A percentile compares a stretch with the other conserved stretches of the same genome.
These are phyloP conservation scores for Coranthus polyacanthus DNA, from an alignment of 2,797 vertebrate species.

Conservation along the genomic window DNA sequence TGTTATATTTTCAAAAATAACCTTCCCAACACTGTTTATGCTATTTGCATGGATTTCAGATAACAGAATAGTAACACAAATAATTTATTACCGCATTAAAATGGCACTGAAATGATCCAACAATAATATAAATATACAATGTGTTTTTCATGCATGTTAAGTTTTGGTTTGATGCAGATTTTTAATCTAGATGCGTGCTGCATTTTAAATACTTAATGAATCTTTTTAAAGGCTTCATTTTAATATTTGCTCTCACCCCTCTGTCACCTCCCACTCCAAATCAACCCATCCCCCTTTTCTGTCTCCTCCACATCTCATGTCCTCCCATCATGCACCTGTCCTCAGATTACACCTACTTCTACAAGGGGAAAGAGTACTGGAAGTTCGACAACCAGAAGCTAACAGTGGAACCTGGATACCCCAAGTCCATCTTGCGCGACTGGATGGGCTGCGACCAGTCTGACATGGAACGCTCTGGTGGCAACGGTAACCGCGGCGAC, in stretches of 20 bases:
- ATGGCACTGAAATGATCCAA: too few species aligned
- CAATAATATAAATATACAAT: too few species aligned
- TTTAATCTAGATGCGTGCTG: too few species aligned
- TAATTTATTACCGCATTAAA: too few species aligned
- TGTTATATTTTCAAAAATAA: too few species aligned
- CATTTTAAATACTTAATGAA: too few species aligned
- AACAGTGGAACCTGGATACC: slow-evolving; percentile 94
- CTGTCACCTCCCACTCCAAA: background rate
- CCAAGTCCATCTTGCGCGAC: slow-evolving; percentile 95
- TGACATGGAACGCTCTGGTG: slow-evolving; percentile 86
- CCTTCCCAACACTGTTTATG: too few species aligned
- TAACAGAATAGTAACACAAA: too few species aligned
- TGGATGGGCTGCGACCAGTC: slow-evolving; percentile 99
- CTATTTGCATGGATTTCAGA: too few species aligned
- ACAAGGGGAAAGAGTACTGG: slow-evolving; percentile 98
- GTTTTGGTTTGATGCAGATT: too few species aligned
- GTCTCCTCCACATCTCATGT: background rate
- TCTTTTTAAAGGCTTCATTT: too few species aligned
- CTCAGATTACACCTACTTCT: slow-evolving; percentile 98
- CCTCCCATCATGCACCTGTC: background rate
- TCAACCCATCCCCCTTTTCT: background rate
- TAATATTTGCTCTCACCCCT: background rate
- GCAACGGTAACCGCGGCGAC: slow-evolving; percentile 89
- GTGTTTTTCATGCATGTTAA: too few species aligned
- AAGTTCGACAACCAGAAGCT: slow-evolving; percentile 99